phyloP scores from a whole-genome alignment of 2,113 vertebrate species.

The Cyprinodon brontotheroides region DNA sequence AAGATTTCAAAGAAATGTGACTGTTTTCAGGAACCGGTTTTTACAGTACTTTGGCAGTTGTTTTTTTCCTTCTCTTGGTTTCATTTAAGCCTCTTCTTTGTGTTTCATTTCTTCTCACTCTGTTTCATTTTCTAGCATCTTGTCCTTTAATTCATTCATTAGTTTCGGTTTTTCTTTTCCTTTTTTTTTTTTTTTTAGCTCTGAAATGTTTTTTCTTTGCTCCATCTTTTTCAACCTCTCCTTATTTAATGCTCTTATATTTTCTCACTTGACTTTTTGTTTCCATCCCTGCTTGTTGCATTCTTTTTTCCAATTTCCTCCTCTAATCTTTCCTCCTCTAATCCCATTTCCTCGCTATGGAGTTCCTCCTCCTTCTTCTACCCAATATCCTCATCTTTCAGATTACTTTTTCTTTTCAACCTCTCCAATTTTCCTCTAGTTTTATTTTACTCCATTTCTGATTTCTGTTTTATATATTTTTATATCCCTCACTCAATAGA shows the following conservation, averaged over 20 bases:
- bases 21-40: no score
- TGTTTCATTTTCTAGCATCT: neutral
- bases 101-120: no score
- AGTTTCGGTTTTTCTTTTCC: neutral
- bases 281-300: neutral
- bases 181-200: neutral
- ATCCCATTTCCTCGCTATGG: neutral
- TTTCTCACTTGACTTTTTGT: neutral
- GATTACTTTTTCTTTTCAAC: neutral
- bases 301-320: neutral
- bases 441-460: neutral
- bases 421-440: neutral
- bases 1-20: no score
- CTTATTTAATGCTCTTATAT: neutral
- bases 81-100: neutral
- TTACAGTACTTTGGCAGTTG: no score
- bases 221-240: neutral
- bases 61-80: no score
- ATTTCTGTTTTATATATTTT: neutral
- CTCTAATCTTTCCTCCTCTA: neutral
- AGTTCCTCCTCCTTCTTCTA: neutral
- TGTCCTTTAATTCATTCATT: neutral
- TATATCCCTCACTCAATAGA: neutral
- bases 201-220: neutral
- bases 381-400: neutral